Evolutionary conservation across 2,888 invertebrate species (phyloP).

Genomic region (Phania funesta): DNA sequence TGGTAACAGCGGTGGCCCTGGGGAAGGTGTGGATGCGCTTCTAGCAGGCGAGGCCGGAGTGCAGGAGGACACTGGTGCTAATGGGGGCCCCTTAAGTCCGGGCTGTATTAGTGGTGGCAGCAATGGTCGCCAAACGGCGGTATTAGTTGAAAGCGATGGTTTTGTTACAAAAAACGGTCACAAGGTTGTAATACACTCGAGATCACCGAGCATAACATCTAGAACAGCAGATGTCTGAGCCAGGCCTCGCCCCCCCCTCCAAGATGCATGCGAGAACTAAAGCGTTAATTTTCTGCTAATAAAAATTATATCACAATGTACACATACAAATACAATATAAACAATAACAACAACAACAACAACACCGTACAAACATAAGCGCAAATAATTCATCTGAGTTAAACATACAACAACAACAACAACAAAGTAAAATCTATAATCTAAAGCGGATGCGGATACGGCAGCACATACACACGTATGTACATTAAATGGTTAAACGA

Average conservation of each 20-base stretch:
- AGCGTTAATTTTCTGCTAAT: constrained; percentile 70
- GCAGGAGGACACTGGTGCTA: constrained; percentile 63
- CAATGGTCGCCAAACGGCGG: constrained; percentile 87
- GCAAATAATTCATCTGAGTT: constrained; percentile 67
- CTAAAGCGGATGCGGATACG: constrained; percentile 15
- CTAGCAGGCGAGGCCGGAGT: constrained; percentile 29
- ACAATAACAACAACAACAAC: constrained; percentile 60
- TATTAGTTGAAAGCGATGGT: constrained; percentile 91
- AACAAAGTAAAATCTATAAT: not conserved
- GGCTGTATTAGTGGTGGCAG: constrained; percentile 74
- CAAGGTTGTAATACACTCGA: constrained; percentile 93
- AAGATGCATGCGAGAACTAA: constrained; percentile 81
- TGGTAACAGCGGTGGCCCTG: constrained; percentile 10
- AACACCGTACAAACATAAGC: constrained; percentile 64
- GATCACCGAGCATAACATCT: constrained; percentile 92
- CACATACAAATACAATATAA: constrained; percentile 71
- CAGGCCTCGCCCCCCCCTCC: constrained; percentile 87
- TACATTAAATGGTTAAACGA: constrained; percentile 20
- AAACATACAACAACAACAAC: constrained; percentile 61
- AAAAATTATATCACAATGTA: constrained; percentile 67
- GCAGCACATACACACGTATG: too few species aligned
- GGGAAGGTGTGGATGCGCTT: constrained; percentile 37
- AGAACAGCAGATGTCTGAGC: constrained; percentile 92
- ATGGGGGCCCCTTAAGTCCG: constrained; percentile 71
- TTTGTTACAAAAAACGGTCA: constrained; percentile 92